Evolutionary conservation across 2,888 invertebrate genomes (phyloP).

Genomic region (Drosophila lutescens): DNA sequence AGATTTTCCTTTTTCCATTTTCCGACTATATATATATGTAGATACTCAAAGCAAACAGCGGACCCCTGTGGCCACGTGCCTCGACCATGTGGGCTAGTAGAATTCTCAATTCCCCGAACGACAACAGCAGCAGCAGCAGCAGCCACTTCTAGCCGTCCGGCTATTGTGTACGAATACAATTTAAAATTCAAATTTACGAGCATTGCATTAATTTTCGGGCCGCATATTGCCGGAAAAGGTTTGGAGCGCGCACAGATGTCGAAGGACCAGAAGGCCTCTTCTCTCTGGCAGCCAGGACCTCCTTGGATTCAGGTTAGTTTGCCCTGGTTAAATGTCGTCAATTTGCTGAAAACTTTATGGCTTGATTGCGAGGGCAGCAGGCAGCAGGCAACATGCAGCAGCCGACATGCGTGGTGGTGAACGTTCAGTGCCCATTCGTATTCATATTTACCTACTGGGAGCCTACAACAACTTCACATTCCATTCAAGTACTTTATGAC

Average conservation of each 20-base stretch:
- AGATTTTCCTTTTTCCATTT: constrained; percentile 11
- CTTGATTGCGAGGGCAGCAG: constrained; percentile 23
- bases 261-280: neutral
- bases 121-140: neutral
- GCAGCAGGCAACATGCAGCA: constrained; percentile 13
- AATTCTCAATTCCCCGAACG: neutral
- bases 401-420: constrained; percentile 10
- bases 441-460: constrained; percentile 67
- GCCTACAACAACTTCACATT: constrained; percentile 68
- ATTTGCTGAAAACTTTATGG: constrained; percentile 45
- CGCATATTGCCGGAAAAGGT: constrained; percentile 56
- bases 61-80: constrained; percentile 15
- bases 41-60: constrained; percentile 21
- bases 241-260: constrained; percentile 7
- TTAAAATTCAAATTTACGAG: constrained; percentile 74
- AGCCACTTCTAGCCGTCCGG: constrained; percentile 6
- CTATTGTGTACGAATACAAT: constrained; percentile 55
- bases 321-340: constrained; percentile 44
- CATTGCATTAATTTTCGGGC: constrained; percentile 67
- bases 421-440: constrained; percentile 27
- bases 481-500: constrained; percentile 68
- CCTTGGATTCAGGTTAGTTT: constrained; percentile 46
- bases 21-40: constrained; percentile 1
- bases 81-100: neutral
- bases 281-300: neutral